Conservation (phyloP, 2,888 invertebrate species). For the Taenaris catops region DNA sequence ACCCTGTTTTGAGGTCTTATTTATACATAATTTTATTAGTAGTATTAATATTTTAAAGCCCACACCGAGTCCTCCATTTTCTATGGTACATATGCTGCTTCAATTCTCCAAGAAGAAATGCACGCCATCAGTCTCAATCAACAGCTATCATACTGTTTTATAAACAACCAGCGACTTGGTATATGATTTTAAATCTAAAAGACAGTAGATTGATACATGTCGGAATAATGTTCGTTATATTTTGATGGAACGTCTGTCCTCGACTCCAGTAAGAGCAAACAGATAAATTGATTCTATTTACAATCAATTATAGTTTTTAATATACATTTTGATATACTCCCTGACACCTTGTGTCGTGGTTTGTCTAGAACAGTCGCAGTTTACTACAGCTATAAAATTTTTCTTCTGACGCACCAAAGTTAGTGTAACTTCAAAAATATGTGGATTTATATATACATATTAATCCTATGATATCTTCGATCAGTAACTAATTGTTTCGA, state of each 20-base stretch:
- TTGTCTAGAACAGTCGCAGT: too few species aligned
- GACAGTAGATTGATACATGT: conserved; percentile 20
- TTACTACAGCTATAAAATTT: too few species aligned
- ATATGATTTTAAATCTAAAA: conserved; percentile 7
- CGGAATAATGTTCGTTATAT: conserved; percentile 8
- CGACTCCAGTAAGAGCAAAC: conserved; percentile 26
- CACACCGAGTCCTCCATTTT: too few species aligned
- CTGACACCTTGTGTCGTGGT: too few species aligned
- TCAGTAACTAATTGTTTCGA: conserved; percentile 13
- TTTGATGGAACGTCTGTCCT: conserved; percentile 25
- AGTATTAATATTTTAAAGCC: background rate
- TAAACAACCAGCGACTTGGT: conserved; percentile 19
- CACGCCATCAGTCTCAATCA: conserved; percentile 25
- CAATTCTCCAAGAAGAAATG: conserved; percentile 11
- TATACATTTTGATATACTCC: too few species aligned
- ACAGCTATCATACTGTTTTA: conserved; percentile 28
- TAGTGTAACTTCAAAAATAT: too few species aligned
- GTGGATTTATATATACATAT: too few species aligned
- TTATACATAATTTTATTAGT: background rate
- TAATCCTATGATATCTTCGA: too few species aligned
- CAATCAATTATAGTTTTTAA: background rate
- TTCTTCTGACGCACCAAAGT: too few species aligned
- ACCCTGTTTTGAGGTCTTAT: conserved; percentile 1
- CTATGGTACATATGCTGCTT: too few species aligned
- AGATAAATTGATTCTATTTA: conserved; percentile 24